Conservation (phyloP, 2,888 invertebrate species). For the Scaptomyza polygonia region DNA sequence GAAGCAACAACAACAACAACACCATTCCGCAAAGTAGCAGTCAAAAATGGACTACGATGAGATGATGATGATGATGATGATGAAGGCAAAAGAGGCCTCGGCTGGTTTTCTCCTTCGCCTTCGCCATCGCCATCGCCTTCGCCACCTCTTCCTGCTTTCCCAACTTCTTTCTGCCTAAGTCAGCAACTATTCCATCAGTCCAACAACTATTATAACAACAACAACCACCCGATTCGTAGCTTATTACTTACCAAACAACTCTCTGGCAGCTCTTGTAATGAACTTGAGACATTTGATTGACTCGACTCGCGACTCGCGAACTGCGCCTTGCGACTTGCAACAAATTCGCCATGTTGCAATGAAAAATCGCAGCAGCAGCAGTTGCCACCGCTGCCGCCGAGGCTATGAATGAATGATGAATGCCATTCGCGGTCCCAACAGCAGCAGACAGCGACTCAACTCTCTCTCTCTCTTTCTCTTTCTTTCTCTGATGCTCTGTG, state of each 20-base stretch:
- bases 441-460: slow-evolving; percentile 7
- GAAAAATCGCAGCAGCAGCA: slow-evolving; percentile 54
- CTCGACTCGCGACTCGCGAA: slow-evolving; percentile 45
- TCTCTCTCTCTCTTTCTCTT: neutral
- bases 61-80: slow-evolving; percentile 38
- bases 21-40: slow-evolving; percentile 61
- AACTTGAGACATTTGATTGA: slow-evolving; percentile 77
- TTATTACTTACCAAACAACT: slow-evolving; percentile 77
- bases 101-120: slow-evolving; percentile 12
- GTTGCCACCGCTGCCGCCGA: slow-evolving; percentile 13
- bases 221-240: slow-evolving; percentile 47
- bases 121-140: neutral
- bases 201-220: slow-evolving; percentile 55
- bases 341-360: slow-evolving; percentile 66
- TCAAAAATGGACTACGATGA: slow-evolving; percentile 66
- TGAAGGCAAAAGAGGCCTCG: slow-evolving; percentile 39
- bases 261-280: slow-evolving; percentile 66
- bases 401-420: slow-evolving; percentile 78
- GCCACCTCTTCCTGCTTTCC: neutral
- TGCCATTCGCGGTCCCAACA: slow-evolving; percentile 44
- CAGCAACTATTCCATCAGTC: slow-evolving; percentile 49
- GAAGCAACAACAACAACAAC: slow-evolving; percentile 20
- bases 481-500: neutral
- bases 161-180: slow-evolving; percentile 27
- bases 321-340: neutral